A percentile compares a stretch with the other conserved stretches of the same genome.
Evolutionary conservation across 37 sponge, comb jelly and placozoan species (phyloP).

Genomic region (Haliclona indistincta): DNA sequence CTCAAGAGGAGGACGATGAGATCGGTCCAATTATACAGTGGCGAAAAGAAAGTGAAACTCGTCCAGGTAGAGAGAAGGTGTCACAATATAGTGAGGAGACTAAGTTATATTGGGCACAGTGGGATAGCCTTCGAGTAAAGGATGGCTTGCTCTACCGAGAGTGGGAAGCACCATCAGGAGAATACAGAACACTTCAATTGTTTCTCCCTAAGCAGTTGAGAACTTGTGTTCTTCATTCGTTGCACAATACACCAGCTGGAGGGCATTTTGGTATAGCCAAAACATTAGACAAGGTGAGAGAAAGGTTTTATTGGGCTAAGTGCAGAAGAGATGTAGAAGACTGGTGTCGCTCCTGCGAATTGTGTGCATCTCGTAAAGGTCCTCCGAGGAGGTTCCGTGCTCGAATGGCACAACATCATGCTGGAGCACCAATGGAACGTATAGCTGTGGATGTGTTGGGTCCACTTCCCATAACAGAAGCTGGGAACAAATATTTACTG

Average conservation of each 20-base stretch:
- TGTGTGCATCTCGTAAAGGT: slow-evolving; percentile 22
- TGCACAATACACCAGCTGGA: slow-evolving; percentile 9
- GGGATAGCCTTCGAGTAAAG: not conserved
- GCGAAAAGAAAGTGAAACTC: not conserved
- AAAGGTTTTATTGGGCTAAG: slow-evolving; percentile 25
- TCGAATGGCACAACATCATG: not conserved
- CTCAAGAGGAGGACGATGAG: slow-evolving; percentile 2
- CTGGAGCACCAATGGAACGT: slow-evolving; percentile 24
- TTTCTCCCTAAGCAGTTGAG: slow-evolving; percentile 10
- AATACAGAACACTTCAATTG: not conserved
- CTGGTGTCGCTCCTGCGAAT: slow-evolving; percentile 23
- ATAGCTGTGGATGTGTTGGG: slow-evolving; percentile 32
- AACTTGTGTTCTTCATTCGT: not conserved
- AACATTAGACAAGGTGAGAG: not conserved
- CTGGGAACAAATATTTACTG: not conserved
- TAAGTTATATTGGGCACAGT: slow-evolving; percentile 14
- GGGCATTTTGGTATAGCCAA: slow-evolving; percentile 24
- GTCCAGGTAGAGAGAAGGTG: not conserved
- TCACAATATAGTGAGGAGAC: not conserved
- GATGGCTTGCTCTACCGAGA: slow-evolving; percentile 18
- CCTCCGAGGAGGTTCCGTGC: not conserved
- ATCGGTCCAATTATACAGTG: slow-evolving; percentile 5
- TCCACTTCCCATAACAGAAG: slow-evolving; percentile 10
- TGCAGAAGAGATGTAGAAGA: slow-evolving; percentile 4
- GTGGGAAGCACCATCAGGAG: slow-evolving; percentile 10